Conservation (phyloP, 2,888 invertebrate species). For the Drosophila quasianomalipes region DNA sequence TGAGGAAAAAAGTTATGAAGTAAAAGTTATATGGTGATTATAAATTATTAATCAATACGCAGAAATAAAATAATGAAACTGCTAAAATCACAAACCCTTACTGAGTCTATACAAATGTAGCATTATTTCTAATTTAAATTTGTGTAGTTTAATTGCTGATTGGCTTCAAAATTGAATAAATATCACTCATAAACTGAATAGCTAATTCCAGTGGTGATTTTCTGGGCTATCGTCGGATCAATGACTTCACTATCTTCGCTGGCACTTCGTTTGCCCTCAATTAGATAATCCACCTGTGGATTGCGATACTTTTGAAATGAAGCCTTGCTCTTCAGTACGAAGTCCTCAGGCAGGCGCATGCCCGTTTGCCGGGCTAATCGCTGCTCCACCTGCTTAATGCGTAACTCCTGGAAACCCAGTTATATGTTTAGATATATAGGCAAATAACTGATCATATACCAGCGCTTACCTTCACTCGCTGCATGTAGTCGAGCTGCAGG, state of each 20-base stretch:
- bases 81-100: constrained; percentile 13
- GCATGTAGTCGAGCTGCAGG: constrained; percentile 79
- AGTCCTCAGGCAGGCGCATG: constrained; percentile 61
- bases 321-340: constrained; percentile 65
- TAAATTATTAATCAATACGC: constrained; percentile 12
- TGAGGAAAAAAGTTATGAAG: not conserved
- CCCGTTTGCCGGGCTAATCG: constrained; percentile 68
- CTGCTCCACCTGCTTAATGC: constrained; percentile 81
- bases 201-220: constrained; percentile 62
- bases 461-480: constrained; percentile 77
- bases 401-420: constrained; percentile 68
- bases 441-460: not conserved
- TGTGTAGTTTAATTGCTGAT: not conserved
- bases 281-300: constrained; percentile 52
- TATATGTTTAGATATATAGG: not conserved
- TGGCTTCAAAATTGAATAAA: not conserved
- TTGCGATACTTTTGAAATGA: constrained; percentile 80
- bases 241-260: constrained; percentile 76
- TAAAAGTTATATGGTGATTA: not conserved
- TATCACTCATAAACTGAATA: constrained; percentile 67
- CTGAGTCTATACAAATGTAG: not conserved
- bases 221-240: constrained; percentile 78
- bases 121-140: not conserved
- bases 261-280: constrained; percentile 75
- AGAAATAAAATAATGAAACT: not conserved